Evolutionary conservation across 2,797 vertebrate species (phyloP).

Genomic region (Liasis olivaceus): DNA sequence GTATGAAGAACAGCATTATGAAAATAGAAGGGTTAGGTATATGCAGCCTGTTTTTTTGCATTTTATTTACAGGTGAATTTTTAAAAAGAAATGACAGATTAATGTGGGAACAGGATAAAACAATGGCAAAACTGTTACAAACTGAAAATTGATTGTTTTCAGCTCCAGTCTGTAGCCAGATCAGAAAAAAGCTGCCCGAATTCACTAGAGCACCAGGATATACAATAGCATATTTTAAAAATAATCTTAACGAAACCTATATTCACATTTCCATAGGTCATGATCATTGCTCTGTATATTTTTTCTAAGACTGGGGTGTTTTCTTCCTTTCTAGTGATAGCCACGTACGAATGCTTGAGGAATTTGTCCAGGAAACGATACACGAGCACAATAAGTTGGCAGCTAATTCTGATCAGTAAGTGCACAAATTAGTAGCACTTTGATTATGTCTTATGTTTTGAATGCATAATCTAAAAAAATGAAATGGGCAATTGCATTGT

Average conservation of each 20-base stretch:
- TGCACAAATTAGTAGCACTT: constrained; percentile 18
- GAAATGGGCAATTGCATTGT: neutral
- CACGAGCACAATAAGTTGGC: constrained; percentile 97
- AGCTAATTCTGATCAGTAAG: constrained; percentile 95
- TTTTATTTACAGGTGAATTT: neutral
- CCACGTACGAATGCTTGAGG: constrained; percentile 97
- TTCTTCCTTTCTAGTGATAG: constrained; percentile 82
- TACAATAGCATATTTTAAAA: neutral
- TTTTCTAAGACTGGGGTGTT: neutral
- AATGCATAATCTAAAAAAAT: neutral
- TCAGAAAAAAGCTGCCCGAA: neutral
- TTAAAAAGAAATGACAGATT: neutral
- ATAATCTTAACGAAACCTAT: neutral
- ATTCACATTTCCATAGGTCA: neutral
- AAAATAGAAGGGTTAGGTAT: neutral
- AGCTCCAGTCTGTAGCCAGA: neutral
- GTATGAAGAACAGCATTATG: neutral
- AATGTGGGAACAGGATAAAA: neutral
- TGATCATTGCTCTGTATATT: neutral
- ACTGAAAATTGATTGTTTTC: neutral
- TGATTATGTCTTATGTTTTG: neutral
- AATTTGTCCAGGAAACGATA: constrained; percentile 96
- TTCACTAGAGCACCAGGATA: neutral
- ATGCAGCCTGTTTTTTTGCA: neutral
- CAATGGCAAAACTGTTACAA: neutral